Base-by-base conservation (phyloP, 2,888 invertebrate species). In the Acanthococcus lagerstroemiae region DNA sequence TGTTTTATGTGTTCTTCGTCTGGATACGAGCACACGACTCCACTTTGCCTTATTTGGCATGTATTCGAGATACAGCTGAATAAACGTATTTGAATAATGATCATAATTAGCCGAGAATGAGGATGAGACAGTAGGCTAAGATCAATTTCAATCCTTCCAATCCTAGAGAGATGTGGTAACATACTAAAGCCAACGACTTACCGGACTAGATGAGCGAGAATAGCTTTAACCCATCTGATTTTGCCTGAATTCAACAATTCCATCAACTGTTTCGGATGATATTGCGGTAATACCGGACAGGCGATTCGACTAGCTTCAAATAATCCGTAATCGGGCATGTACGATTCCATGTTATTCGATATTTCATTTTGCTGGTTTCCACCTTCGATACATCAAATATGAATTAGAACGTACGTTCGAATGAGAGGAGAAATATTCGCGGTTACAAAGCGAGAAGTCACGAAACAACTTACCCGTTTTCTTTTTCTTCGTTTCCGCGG, bases 211-310 rank as follows among this genome's bases (percentile, higher is more conserved):
- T 99, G 97, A 0, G 94, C 89, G 50, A 99, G 81, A 70, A 99
- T 99, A 0, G 97, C 97, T 69, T 97, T 96, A 0, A 99, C 99
- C 86, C 97, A 91, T 73, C 93, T 82, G 71, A 95, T 95, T 79
- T 95, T 96, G 3, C 99, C 99, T 63, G 95, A 96, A 78, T 97
- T 97, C 26, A 99, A 81, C 45, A 99, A 78, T 74, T 99, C 99
- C 90, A 99, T 96, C 37, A 99, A 79, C 74, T 97, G 97, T 74
- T 96, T 96, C 0, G 99, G 99, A 78, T 99, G 99, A 76, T 99
- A 99, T 74, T 99, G 99, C 0, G 99, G 99, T 68, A 99, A 79
- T 48, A 97, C 95, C 0, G 97, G 97, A 73, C 95, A 97, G 0
- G 96, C 95, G 74, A 96, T 90, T 69, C 95, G 84, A 4, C 95